These are phyloP conservation scores for Silurus glanis DNA, from an alignment of 2,113 vertebrate genomes.

Conservation along the genomic window DNA sequence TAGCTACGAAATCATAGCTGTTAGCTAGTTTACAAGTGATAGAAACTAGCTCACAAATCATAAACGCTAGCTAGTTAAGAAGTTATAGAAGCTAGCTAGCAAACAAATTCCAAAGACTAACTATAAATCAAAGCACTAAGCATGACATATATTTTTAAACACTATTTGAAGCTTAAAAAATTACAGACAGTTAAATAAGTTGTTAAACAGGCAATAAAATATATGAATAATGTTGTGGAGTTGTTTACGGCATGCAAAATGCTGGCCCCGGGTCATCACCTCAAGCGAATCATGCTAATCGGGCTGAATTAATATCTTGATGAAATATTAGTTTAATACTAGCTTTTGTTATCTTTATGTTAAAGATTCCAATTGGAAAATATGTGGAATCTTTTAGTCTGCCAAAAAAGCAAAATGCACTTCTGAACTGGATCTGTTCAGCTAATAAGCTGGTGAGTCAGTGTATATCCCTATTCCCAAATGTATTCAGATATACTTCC, in stretches of 20 bases:
- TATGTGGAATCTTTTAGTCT: neutral
- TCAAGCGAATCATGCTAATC: neutral
- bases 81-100: neutral
- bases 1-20: too few species aligned
- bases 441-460: conserved; percentile 3
- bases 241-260: neutral
- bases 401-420: neutral
- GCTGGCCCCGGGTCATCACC: neutral
- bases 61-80: neutral
- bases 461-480: neutral
- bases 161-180: neutral
- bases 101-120: neutral
- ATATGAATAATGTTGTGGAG: neutral
- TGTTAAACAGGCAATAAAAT: neutral
- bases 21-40: too few species aligned
- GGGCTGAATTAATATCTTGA: neutral
- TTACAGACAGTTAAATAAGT: neutral
- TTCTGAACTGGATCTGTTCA: conserved; percentile 17
- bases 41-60: too few species aligned
- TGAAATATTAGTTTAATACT: neutral
- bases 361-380: too few species aligned
- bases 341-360: neutral
- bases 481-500: conserved; percentile 16
- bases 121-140: neutral
- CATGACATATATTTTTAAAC: too few species aligned